Percentiles rank a stretch among this genome's conserved stretches.
phyloP scores from a whole-genome alignment of 2,888 invertebrate species.

The Caenorhabditis sp. region DNA sequence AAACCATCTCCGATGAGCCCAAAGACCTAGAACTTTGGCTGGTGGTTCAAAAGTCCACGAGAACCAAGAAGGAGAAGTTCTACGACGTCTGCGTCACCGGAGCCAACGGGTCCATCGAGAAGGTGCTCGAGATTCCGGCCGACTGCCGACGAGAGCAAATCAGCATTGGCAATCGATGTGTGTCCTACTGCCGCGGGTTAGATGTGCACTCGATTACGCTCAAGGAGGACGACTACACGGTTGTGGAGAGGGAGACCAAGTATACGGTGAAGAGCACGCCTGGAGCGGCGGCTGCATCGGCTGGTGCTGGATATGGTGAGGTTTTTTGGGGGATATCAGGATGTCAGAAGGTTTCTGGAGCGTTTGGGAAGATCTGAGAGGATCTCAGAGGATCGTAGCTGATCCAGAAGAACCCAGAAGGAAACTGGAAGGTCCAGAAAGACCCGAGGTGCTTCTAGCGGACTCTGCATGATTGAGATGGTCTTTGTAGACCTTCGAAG shows the following conservation, averaged over 20 bases:
- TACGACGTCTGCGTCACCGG: constrained; percentile 47
- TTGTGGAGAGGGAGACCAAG: constrained; percentile 38
- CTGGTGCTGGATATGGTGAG: constrained; percentile 26
- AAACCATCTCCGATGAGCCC: background rate
- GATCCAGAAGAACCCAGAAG: too few species aligned
- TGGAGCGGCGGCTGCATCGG: background rate
- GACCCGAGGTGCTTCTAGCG: too few species aligned
- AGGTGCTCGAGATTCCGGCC: constrained; percentile 48
- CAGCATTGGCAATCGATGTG: constrained; percentile 25
- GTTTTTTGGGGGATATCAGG: too few species aligned
- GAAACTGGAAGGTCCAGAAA: too few species aligned
- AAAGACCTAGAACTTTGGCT: constrained; percentile 53
- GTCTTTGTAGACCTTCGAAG: too few species aligned
- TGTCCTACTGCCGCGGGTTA: constrained; percentile 49
- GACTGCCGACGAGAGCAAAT: constrained; percentile 43
- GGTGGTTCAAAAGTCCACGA: constrained; percentile 35
- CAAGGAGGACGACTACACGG: constrained; percentile 32
- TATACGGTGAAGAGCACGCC: constrained; percentile 24
- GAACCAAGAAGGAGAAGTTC: background rate
- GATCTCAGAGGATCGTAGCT: too few species aligned
- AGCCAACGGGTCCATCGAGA: constrained; percentile 56
- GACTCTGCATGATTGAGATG: too few species aligned
- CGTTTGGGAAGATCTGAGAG: too few species aligned
- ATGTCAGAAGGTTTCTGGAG: too few species aligned
- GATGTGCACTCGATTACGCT: constrained; percentile 46